phyloP scores from a whole-genome alignment of 1,140 invertebrate genomes.

The Popillia japonica region DNA sequence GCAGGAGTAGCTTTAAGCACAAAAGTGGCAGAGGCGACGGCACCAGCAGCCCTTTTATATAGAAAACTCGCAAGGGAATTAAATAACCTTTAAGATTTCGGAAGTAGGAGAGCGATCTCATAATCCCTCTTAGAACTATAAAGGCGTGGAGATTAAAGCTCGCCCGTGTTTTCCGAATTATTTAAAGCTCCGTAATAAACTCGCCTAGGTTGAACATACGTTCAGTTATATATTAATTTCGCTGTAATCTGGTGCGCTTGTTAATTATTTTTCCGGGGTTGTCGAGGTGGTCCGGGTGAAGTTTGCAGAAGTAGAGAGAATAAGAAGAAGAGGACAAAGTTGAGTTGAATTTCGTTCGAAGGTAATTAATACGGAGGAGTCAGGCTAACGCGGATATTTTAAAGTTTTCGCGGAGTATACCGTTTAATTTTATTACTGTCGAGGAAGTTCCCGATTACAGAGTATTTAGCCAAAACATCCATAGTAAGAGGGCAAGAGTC shows the following conservation, averaged over 20 bases:
- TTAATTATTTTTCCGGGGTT: constrained; percentile 30
- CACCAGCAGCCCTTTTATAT: constrained; percentile 19
- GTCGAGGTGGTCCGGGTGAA: constrained; percentile 8
- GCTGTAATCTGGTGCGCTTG: constrained; percentile 8
- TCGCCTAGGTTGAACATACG: constrained; percentile 31
- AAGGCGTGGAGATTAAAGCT: constrained; percentile 28
- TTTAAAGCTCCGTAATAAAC: constrained; percentile 30
- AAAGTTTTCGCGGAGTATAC: not conserved
- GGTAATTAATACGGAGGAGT: constrained; percentile 27
- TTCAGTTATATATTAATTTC: constrained; percentile 33
- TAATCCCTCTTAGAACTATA: constrained; percentile 32
- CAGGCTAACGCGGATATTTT: constrained; percentile 5
- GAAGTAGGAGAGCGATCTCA: constrained; percentile 5
- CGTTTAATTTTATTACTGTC: constrained; percentile 18
- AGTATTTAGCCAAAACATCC: not conserved
- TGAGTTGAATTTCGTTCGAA: constrained; percentile 3
- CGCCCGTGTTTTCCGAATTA: constrained; percentile 24
- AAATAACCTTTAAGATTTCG: constrained; percentile 29
- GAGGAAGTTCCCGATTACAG: not conserved
- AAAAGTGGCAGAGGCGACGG: not conserved
- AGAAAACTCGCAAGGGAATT: constrained; percentile 29
- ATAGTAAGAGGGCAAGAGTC: not conserved
- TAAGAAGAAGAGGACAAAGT: not conserved
- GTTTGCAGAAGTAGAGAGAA: not conserved
- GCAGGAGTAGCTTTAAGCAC: not conserved